Evolutionary conservation across 1,140 invertebrate genomes (phyloP).

Genomic region (Drosophila biarmipes): DNA sequence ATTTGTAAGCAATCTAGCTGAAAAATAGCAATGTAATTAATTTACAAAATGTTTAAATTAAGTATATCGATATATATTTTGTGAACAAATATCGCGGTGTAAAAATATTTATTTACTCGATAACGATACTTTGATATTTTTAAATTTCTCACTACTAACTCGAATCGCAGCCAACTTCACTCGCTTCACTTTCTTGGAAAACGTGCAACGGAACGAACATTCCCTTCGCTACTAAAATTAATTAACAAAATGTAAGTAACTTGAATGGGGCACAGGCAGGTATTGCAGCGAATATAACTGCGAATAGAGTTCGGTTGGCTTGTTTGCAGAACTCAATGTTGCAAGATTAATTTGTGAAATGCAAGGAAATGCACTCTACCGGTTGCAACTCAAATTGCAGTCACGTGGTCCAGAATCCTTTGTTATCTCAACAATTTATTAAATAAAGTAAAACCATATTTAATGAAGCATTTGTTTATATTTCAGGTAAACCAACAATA

Average conservation of each 20-base stretch:
- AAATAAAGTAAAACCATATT: neutral
- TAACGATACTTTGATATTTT: too few species aligned
- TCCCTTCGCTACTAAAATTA: neutral
- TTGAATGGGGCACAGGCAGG: too few species aligned
- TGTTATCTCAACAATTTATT: slow-evolving; percentile 25
- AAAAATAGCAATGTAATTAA: too few species aligned
- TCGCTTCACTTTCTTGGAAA: slow-evolving; percentile 7
- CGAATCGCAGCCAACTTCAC: slow-evolving; percentile 1
- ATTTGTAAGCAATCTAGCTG: too few species aligned
- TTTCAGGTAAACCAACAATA: slow-evolving; percentile 40
- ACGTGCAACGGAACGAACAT: slow-evolving; percentile 12
- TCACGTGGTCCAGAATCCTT: slow-evolving; percentile 46
- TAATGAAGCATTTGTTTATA: neutral
- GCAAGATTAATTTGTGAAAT: slow-evolving; percentile 50
- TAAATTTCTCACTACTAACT: too few species aligned
- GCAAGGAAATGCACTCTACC: slow-evolving; percentile 9
- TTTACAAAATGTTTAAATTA: too few species aligned
- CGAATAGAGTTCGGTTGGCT: slow-evolving; percentile 29
- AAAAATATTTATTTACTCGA: neutral
- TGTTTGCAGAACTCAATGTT: slow-evolving; percentile 71
- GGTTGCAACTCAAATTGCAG: slow-evolving; percentile 25
- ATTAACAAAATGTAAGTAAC: slow-evolving; percentile 5
- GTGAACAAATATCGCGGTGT: too few species aligned
- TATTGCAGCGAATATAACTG: slow-evolving; percentile 78
- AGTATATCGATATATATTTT: too few species aligned